These are phyloP conservation scores for Thyatira batis DNA, from an alignment of 2,888 invertebrate genomes.

Conservation along the genomic window DNA sequence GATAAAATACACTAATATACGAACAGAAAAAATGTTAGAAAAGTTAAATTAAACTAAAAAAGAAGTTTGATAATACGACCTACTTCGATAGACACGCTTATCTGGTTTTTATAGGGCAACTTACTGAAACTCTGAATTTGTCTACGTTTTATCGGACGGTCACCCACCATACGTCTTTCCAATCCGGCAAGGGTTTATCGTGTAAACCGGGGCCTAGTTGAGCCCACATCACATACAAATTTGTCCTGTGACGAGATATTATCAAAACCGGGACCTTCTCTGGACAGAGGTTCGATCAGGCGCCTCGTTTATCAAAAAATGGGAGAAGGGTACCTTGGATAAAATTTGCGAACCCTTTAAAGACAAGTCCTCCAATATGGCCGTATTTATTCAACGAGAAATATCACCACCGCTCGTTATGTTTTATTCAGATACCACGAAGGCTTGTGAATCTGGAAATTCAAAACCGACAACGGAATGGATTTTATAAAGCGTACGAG, in stretches of 20 bases:
- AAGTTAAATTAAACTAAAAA: background rate
- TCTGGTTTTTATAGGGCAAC: background rate
- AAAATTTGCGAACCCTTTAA: slow-evolving; percentile 50
- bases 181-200: slow-evolving; percentile 43
- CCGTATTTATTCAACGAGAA: background rate
- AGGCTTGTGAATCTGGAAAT: background rate
- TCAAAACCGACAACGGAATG: background rate
- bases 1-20: too few species aligned
- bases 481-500: background rate
- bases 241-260: slow-evolving; percentile 74
- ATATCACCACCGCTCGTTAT: background rate
- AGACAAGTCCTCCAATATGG: slow-evolving; percentile 33
- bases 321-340: slow-evolving; percentile 46
- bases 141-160: slow-evolving; percentile 3
- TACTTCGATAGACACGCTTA: background rate
- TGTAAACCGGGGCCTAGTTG: slow-evolving; percentile 31
- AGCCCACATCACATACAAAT: slow-evolving; percentile 68
- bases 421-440: background rate
- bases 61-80: background rate
- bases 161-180: slow-evolving; percentile 23
- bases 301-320: slow-evolving; percentile 73
- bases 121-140: background rate
- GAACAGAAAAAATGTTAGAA: too few species aligned
- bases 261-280: slow-evolving; percentile 57
- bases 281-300: slow-evolving; percentile 62